Evolutionary conservation across 2,888 invertebrate genomes (phyloP).

Genomic region (Malthinus seriepunctatus): DNA sequence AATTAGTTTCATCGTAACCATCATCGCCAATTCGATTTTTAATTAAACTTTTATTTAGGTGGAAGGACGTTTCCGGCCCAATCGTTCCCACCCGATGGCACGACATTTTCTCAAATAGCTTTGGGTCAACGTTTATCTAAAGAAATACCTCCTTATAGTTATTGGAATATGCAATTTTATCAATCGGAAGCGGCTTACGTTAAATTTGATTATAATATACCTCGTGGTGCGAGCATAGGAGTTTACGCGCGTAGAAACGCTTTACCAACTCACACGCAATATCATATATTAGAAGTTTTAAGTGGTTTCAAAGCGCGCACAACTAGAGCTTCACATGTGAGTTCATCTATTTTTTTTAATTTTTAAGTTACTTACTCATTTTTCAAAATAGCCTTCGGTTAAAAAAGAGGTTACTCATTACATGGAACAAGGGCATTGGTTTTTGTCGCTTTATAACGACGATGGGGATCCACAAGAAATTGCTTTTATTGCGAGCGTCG

Average conservation of each 20-base stretch:
- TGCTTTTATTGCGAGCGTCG: slow-evolving; percentile 79
- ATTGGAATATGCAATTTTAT: slow-evolving; percentile 98
- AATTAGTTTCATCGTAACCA: not conserved
- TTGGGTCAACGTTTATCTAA: slow-evolving; percentile 85
- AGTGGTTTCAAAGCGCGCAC: slow-evolving; percentile 87
- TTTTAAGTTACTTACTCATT: slow-evolving; percentile 6
- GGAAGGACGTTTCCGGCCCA: slow-evolving; percentile 87
- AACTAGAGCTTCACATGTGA: slow-evolving; percentile 84
- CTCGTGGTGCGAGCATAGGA: slow-evolving; percentile 89
- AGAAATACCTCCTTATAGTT: slow-evolving; percentile 91
- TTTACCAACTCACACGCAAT: slow-evolving; percentile 93
- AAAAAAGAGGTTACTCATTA: slow-evolving; percentile 93
- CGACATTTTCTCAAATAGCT: slow-evolving; percentile 87
- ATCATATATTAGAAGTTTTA: slow-evolving; percentile 92
- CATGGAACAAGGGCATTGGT: slow-evolving; percentile 97
- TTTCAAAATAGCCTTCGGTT: slow-evolving; percentile 69
- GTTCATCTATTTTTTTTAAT: slow-evolving; percentile 51
- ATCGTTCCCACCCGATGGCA: slow-evolving; percentile 91
- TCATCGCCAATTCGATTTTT: not conserved
- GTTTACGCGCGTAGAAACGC: slow-evolving; percentile 94
- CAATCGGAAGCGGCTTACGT: slow-evolving; percentile 93
- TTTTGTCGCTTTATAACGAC: slow-evolving; percentile 93
- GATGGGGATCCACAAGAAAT: slow-evolving; percentile 89
- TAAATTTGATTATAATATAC: slow-evolving; percentile 92
- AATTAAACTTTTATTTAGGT: slow-evolving; percentile 58